These are phyloP conservation scores for Drosophila rufa DNA, from an alignment of 1,140 invertebrate species.

Conservation along the genomic window DNA sequence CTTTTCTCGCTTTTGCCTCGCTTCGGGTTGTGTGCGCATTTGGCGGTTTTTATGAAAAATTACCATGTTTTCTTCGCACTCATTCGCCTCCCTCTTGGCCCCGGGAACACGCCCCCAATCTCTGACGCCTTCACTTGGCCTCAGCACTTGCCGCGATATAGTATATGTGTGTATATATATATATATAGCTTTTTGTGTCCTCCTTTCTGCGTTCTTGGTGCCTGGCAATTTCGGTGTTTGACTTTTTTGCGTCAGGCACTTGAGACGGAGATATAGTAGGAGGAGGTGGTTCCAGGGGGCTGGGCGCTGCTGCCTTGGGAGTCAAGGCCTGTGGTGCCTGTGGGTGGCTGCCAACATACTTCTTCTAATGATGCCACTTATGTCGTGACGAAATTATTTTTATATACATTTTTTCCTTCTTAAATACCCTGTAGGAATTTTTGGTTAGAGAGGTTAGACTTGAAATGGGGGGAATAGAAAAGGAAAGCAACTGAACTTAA, in stretches of 20 bases:
- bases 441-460: not conserved
- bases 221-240: slow-evolving; percentile 77
- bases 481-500: not conserved
- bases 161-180: slow-evolving; percentile 19
- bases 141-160: slow-evolving; percentile 43
- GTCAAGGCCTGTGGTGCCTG: slow-evolving; percentile 25
- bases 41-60: slow-evolving; percentile 84
- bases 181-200: slow-evolving; percentile 33
- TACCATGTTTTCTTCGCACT: slow-evolving; percentile 82
- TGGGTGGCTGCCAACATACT: slow-evolving; percentile 64
- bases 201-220: slow-evolving; percentile 45
- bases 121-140: slow-evolving; percentile 34
- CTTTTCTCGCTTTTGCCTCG: slow-evolving; percentile 30
- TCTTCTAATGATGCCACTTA: slow-evolving; percentile 82
- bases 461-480: not conserved
- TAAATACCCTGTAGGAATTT: slow-evolving; percentile 45
- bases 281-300: not conserved
- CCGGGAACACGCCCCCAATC: slow-evolving; percentile 38
- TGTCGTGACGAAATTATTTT: slow-evolving; percentile 83
- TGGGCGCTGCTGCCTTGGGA: slow-evolving; percentile 1
- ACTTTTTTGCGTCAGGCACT: slow-evolving; percentile 78
- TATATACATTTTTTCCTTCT: slow-evolving; percentile 60
- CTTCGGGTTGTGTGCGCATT: slow-evolving; percentile 81
- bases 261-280: slow-evolving; percentile 49
- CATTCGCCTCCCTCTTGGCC: slow-evolving; percentile 47